Evolutionary conservation across 1,140 invertebrate genomes (phyloP).

Genomic region (Solenopsis fugax): DNA sequence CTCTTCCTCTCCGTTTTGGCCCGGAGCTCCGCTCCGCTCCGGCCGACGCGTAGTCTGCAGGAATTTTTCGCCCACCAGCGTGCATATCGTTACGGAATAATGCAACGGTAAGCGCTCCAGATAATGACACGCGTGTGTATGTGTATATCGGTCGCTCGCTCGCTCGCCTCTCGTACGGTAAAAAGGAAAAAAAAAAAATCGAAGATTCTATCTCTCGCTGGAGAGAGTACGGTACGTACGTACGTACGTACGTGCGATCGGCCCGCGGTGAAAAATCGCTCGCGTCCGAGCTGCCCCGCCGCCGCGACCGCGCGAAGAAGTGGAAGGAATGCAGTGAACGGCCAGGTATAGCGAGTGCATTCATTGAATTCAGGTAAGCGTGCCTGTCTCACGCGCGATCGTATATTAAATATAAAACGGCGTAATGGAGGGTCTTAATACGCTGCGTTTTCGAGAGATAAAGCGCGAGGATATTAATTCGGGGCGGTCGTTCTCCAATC

Average conservation of each 20-base stretch:
- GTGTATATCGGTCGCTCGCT: slow-evolving; percentile 9
- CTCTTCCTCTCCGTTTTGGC: slow-evolving; percentile 51
- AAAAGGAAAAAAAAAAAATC: slow-evolving; percentile 20
- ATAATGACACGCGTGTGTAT: slow-evolving; percentile 55
- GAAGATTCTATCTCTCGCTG: slow-evolving; percentile 47
- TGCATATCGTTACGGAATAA: slow-evolving; percentile 79
- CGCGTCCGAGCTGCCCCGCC: not conserved
- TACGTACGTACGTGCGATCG: slow-evolving; percentile 16
- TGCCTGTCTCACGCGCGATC: slow-evolving; percentile 3
- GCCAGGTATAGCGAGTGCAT: not conserved
- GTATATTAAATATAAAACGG: not conserved
- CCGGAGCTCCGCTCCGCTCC: slow-evolving; percentile 49
- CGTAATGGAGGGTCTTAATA: not conserved
- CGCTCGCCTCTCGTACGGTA: not conserved
- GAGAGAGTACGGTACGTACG: not conserved
- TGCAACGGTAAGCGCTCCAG: slow-evolving; percentile 75
- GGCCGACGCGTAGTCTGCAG: slow-evolving; percentile 62
- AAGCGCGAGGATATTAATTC: slow-evolving; percentile 5
- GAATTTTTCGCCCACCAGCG: slow-evolving; percentile 77
- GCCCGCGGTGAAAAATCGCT: slow-evolving; percentile 37
- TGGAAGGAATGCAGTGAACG: not conserved
- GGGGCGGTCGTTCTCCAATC: not conserved
- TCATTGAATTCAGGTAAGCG: slow-evolving; percentile 13
- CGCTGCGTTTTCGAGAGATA: too few species aligned
- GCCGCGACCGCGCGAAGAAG: not conserved